Base-by-base conservation (phyloP, 1,140 invertebrate species). In the Schlechtendalia chinensis region DNA sequence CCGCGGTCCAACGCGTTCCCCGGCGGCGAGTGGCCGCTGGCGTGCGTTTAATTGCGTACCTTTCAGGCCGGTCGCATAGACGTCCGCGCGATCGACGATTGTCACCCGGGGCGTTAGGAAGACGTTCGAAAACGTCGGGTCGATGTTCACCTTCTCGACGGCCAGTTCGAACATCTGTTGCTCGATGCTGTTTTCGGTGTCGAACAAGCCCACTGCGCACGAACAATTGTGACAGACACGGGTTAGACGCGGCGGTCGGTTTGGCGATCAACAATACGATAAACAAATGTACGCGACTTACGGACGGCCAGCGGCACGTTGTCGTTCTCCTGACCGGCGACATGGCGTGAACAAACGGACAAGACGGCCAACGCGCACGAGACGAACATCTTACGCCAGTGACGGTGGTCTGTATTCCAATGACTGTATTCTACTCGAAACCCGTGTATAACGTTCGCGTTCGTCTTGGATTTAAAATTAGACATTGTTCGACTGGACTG, bases 81-180 rank as follows among this genome's bases (percentile, higher is more conserved):
- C 5, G 16, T 77, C 74, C 6, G 74, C 4, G 5, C n/a, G 27
- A 19, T 77, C 74, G 29, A 77, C 22, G 1, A 77, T 59, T 77
- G 45, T 22, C 8, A 58, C 61, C 24, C 61, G 11, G 8, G 84
- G 83, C 45, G 59, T 77, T 27, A 77, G 47, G 27, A 27, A 77
- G 0, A 77, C 56, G 14, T 77, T 45, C 1, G 74, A 22, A 56
- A 75, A 59, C n/a, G 12, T 39, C 16, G 29, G 56, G 3, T 77
- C 56, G 3, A 77, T 77, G 54, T 77, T 77, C 14, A 77, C 32
- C 22, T 77, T 77, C 19, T 77, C 56, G 16, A 77, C 32, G n/a
- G 74, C 56, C 54, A 77, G 24, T 45, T 77, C 56, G 32, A 77
- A 77, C 11, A n/a, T 58, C 14, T 77, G 32, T 50, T 59, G 74